phyloP scores from a whole-genome alignment of 2,797 vertebrate genomes.

The Sphenopsis melanotis region DNA sequence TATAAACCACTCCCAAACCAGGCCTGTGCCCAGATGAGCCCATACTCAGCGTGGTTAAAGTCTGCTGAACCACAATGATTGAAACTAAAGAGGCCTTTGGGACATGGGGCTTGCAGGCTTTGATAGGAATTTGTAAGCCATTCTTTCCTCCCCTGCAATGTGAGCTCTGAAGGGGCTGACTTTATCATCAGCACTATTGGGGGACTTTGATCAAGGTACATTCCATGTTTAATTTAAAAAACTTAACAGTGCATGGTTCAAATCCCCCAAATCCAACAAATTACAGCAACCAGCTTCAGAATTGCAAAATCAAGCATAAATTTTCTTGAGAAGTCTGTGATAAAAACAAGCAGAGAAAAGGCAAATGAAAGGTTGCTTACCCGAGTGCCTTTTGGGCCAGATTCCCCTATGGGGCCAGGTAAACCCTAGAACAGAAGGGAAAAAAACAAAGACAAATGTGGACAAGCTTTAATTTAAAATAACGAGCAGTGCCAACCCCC shows the following conservation, averaged over 20 bases:
- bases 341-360: background rate
- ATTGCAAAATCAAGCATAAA: background rate
- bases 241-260: background rate
- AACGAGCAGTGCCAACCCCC: background rate
- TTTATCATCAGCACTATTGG: background rate
- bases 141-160: background rate
- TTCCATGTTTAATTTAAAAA: background rate
- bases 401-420: conserved; percentile 88
- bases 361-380: conserved; percentile 78
- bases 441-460: conserved; percentile 68
- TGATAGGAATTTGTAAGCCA: background rate
- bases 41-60: background rate
- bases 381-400: conserved; percentile 88
- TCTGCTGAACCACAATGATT: background rate
- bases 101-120: conserved; percentile 3
- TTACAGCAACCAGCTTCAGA: background rate
- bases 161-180: background rate
- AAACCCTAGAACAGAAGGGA: conserved; percentile 86
- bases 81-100: conserved; percentile 36
- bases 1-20: conserved; percentile 3
- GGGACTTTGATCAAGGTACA: background rate
- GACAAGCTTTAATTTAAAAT: conserved; percentile 31
- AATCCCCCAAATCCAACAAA: background rate
- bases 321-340: background rate
- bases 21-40: background rate